These are phyloP conservation scores for Liparis tanakae DNA, from an alignment of 2,797 vertebrate genomes.

Conservation along the genomic window DNA sequence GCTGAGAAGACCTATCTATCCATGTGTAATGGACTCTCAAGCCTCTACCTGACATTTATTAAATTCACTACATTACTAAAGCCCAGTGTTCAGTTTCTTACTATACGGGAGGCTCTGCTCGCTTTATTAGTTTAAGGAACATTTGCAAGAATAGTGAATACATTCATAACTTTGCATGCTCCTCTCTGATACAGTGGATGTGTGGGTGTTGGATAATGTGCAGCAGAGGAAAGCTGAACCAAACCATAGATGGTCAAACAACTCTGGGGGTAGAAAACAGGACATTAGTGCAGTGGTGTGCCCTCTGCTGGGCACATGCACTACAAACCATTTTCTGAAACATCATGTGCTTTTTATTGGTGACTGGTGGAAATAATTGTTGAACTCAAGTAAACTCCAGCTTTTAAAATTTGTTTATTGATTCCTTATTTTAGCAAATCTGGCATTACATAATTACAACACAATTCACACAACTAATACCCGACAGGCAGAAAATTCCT, in stretches of 20 bases:
- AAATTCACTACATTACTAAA: slow-evolving; percentile 79
- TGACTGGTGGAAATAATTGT: not conserved
- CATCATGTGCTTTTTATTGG: slow-evolving; percentile 20
- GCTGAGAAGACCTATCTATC: slow-evolving; percentile 64
- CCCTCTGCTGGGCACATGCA: slow-evolving; percentile 68
- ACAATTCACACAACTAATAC: slow-evolving; percentile 80
- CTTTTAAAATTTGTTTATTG: slow-evolving; percentile 71
- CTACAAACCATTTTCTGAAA: slow-evolving; percentile 15
- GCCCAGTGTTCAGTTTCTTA: slow-evolving; percentile 30
- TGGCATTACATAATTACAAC: slow-evolving; percentile 79
- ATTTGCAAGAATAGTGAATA: not conserved
- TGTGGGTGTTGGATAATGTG: slow-evolving; percentile 38
- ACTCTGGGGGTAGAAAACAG: slow-evolving; percentile 40
- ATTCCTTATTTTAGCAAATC: slow-evolving; percentile 75
- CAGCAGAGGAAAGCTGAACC: slow-evolving; percentile 53
- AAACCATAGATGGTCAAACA: slow-evolving; percentile 74
- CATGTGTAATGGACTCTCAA: slow-evolving; percentile 63
- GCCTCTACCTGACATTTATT: slow-evolving; percentile 73
- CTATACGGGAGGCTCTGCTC: not conserved
- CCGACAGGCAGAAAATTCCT: slow-evolving; percentile 56
- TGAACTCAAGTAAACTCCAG: slow-evolving; percentile 15
- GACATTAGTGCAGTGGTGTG: slow-evolving; percentile 33
- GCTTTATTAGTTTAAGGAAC: not conserved
- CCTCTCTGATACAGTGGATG: slow-evolving; percentile 9
- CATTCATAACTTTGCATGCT: not conserved